Evolutionary conservation across 2,797 vertebrate genomes (phyloP).

Genomic region (Tenualosa thibaudeaui): DNA sequence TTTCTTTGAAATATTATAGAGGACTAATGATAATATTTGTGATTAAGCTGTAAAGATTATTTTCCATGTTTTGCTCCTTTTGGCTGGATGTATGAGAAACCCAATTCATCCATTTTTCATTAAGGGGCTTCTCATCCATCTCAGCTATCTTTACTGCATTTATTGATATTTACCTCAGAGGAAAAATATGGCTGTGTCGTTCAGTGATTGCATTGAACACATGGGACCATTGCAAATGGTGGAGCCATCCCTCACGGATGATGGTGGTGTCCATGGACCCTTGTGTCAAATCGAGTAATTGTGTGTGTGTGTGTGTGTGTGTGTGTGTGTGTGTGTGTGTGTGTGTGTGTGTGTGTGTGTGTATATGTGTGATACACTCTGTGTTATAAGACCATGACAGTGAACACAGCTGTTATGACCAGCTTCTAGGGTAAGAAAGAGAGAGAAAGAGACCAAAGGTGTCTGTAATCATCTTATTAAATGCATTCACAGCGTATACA

Average conservation of each 20-base stretch:
- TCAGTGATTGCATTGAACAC: not conserved
- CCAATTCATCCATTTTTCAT: conserved; percentile 34
- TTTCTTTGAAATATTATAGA: not conserved
- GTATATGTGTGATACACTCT: not conserved
- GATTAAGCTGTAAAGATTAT: not conserved
- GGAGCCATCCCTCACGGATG: not conserved
- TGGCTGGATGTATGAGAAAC: not conserved
- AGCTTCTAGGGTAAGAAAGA: not conserved
- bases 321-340: not conserved
- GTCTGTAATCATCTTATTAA: conserved; percentile 41
- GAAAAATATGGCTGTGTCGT: conserved; percentile 41
- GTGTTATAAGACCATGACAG: not conserved
- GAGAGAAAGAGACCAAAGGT: conserved; percentile 8
- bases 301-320: not conserved
- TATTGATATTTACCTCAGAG: conserved; percentile 49
- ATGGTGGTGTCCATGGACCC: not conserved
- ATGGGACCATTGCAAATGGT: not conserved
- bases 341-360: not conserved
- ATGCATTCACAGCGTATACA: conserved; percentile 35
- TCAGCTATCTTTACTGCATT: conserved; percentile 31
- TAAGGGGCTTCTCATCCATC: conserved; percentile 33
- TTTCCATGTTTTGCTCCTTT: not conserved
- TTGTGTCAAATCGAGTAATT: not conserved
- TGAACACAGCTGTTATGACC: not conserved
- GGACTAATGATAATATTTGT: not conserved